A percentile compares a stretch with the other conserved stretches of the same genome.
These are phyloP conservation scores for Drosophila oshimai DNA, from an alignment of 1,140 invertebrate species.

Conservation along the genomic window DNA sequence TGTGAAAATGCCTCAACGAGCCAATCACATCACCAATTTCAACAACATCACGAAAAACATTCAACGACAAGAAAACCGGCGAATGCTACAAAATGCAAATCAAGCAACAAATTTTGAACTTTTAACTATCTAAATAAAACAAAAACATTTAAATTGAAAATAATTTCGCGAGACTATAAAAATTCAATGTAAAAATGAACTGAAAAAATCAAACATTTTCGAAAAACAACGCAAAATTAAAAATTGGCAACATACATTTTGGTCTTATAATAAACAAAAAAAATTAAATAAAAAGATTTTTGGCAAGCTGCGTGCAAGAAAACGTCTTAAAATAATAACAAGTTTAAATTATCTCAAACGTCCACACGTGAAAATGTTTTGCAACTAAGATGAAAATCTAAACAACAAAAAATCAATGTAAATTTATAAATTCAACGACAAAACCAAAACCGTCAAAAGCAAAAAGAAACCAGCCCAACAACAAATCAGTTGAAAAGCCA, in stretches of 20 bases:
- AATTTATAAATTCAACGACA: constrained; percentile 45
- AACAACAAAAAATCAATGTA: constrained; percentile 66
- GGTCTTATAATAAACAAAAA: constrained; percentile 37
- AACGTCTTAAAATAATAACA: constrained; percentile 5
- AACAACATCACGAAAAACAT: constrained; percentile 30
- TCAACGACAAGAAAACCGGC: constrained; percentile 44
- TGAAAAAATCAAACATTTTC: constrained; percentile 49
- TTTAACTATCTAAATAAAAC: constrained; percentile 55
- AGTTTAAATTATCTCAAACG: constrained; percentile 51
- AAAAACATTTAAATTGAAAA: neutral
- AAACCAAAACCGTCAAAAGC: constrained; percentile 24
- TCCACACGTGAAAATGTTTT: constrained; percentile 50
- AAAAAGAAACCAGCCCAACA: constrained; percentile 30
- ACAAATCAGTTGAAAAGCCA: constrained; percentile 49
- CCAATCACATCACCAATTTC: constrained; percentile 42
- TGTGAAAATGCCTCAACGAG: constrained; percentile 72
- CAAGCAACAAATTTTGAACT: constrained; percentile 56
- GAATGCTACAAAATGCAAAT: constrained; percentile 53
- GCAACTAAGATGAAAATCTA: constrained; percentile 33
- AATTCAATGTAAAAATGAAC: constrained; percentile 54
- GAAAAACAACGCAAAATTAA: constrained; percentile 59
- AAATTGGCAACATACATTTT: constrained; percentile 70
- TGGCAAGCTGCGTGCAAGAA: constrained; percentile 56
- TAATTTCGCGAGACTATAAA: constrained; percentile 8
- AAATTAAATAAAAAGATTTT: constrained; percentile 53